A percentile compares a stretch with the other conserved stretches of the same genome.
Evolutionary conservation across 2,888 invertebrate species (phyloP).

Genomic region (Ormyrus pomaceus): DNA sequence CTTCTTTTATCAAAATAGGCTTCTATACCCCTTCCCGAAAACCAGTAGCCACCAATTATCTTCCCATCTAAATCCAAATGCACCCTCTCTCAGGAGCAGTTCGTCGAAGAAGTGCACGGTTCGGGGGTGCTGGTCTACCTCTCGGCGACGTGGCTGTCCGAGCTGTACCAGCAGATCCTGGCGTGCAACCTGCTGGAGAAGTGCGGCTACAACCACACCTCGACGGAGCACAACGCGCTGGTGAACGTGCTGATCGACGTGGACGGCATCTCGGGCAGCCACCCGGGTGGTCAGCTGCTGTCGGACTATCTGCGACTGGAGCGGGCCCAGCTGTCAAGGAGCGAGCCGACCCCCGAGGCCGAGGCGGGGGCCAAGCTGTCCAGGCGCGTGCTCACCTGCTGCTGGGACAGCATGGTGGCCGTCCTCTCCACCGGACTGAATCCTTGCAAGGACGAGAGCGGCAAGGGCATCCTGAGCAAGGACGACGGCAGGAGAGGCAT

Average conservation of each 20-base stretch:
- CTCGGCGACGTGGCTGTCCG: slow-evolving; percentile 94
- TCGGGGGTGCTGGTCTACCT: slow-evolving; percentile 95
- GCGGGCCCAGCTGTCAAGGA: slow-evolving; percentile 83
- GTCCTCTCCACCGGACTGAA: slow-evolving; percentile 84
- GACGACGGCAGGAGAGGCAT: slow-evolving; percentile 77
- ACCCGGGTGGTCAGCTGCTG: slow-evolving; percentile 83
- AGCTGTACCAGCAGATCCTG: slow-evolving; percentile 92
- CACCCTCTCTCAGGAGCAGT: slow-evolving; percentile 82
- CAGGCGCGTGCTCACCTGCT: slow-evolving; percentile 88
- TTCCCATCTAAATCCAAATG: no score
- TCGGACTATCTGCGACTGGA: slow-evolving; percentile 92
- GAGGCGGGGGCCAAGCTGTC: slow-evolving; percentile 89
- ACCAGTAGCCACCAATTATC: no score
- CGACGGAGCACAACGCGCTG: slow-evolving; percentile 80
- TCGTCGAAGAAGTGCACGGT: slow-evolving; percentile 93
- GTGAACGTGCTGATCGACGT: slow-evolving; percentile 88
- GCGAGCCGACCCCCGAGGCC: slow-evolving; percentile 83
- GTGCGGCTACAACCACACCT: slow-evolving; percentile 81
- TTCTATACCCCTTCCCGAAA: no score
- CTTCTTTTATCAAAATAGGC: no score
- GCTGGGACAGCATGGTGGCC: slow-evolving; percentile 94
- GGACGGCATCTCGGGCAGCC: slow-evolving; percentile 87
- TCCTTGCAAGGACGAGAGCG: slow-evolving; percentile 71
- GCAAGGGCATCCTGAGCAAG: slow-evolving; percentile 69
- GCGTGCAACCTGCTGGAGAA: slow-evolving; percentile 84